Percentiles rank a stretch among this genome's conserved stretches.
phyloP scores from a whole-genome alignment of 2,113 vertebrate genomes.

The Xiphorhynchus elegans region DNA sequence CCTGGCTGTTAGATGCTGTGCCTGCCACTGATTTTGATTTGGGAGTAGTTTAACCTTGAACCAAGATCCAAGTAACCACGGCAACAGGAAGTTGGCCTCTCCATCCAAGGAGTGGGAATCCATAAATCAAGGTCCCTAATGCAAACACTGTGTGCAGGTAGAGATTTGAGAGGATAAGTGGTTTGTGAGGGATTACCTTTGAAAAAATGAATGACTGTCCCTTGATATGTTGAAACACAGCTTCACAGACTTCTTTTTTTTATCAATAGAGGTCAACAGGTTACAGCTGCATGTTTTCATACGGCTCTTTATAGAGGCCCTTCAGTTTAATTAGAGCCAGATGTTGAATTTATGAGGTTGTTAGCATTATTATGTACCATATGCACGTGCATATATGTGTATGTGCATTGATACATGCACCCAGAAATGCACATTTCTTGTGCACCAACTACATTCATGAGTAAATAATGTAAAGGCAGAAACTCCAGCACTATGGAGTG shows the following conservation, averaged over 20 bases:
- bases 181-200: constrained; percentile 81
- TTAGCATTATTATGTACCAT: constrained; percentile 54
- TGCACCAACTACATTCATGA: neutral
- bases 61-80: constrained; percentile 81
- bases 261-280: constrained; percentile 75
- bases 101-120: constrained; percentile 71
- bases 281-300: constrained; percentile 71
- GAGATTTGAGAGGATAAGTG: constrained; percentile 82
- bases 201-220: constrained; percentile 77
- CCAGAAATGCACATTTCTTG: neutral
- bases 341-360: constrained; percentile 69
- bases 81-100: constrained; percentile 83
- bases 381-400: neutral
- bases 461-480: neutral
- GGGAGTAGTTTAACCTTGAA: constrained; percentile 84
- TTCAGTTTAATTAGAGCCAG: constrained; percentile 80
- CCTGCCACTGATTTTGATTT: constrained; percentile 77
- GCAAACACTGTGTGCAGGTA: constrained; percentile 83
- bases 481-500: neutral
- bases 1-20: constrained; percentile 64
- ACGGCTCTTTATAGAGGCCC: constrained; percentile 24
- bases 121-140: constrained; percentile 86
- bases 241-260: constrained; percentile 61
- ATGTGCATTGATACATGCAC: neutral
- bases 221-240: constrained; percentile 67